phyloP scores from a whole-genome alignment of 2,797 vertebrate species.

The Kryptopterus vitreolus region DNA sequence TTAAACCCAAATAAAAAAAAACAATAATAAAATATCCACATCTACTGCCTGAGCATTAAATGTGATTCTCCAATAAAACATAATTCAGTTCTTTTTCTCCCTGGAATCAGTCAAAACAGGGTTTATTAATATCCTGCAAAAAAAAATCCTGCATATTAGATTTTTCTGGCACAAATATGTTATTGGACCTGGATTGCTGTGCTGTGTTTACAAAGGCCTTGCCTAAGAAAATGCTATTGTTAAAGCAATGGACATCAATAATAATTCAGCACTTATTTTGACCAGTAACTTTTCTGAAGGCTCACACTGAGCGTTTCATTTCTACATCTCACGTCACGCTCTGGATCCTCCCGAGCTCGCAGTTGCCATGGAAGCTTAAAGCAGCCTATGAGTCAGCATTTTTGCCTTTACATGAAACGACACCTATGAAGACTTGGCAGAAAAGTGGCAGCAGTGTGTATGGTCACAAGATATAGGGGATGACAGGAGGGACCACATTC shows the following conservation, averaged over 20 bases:
- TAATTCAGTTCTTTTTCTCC: background rate
- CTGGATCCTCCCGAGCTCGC: constrained; percentile 54
- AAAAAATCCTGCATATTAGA: constrained; percentile 9
- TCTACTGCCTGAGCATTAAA: background rate
- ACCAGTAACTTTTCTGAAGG: constrained; percentile 26
- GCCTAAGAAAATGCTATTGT: background rate
- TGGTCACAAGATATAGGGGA: constrained; percentile 12
- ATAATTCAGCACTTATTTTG: background rate
- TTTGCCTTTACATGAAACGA: constrained; percentile 45
- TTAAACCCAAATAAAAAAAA: background rate
- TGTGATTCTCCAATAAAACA: background rate
- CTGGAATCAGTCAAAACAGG: background rate
- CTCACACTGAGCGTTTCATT: constrained; percentile 9
- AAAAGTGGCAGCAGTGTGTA: constrained; percentile 22
- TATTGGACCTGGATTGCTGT: background rate
- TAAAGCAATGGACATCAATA: background rate
- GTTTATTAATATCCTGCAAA: constrained; percentile 15
- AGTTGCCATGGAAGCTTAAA: constrained; percentile 66
- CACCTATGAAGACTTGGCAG: constrained; percentile 41
- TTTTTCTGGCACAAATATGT: background rate
- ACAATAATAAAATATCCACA: no score
- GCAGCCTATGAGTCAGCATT: constrained; percentile 63
- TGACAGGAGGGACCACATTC: background rate
- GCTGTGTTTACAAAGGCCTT: background rate
- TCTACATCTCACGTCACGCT: constrained; percentile 44